Evolutionary conservation across 2,888 invertebrate genomes (phyloP).

Genomic region (Drosophila emarginata): DNA sequence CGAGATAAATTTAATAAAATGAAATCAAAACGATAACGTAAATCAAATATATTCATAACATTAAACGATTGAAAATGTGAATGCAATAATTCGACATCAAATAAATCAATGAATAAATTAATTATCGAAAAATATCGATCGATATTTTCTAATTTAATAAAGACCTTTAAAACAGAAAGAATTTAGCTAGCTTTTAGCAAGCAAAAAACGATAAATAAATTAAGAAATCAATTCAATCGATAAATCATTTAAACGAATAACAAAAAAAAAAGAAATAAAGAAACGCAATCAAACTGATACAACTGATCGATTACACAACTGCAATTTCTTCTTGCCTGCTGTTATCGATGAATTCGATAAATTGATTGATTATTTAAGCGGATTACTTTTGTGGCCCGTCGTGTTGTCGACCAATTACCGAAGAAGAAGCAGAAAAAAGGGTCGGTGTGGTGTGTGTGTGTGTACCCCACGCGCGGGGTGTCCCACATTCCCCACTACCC

Average conservation of each 20-base stretch:
- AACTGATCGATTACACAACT: constrained; percentile 10
- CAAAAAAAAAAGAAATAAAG: background rate
- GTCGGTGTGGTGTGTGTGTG: constrained; percentile 68
- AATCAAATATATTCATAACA: background rate
- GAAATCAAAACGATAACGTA: constrained; percentile 13
- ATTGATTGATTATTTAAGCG: background rate
- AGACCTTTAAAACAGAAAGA: background rate
- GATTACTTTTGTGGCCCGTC: background rate
- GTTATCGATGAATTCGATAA: constrained; percentile 1
- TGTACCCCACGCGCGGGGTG: constrained; percentile 76
- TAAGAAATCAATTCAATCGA: constrained; percentile 17
- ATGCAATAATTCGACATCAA: background rate
- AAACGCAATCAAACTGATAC: constrained; percentile 30
- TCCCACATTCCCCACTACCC: constrained; percentile 67
- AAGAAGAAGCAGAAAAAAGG: constrained; percentile 32
- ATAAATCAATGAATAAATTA: background rate
- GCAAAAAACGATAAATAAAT: constrained; percentile 18
- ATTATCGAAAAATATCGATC: background rate
- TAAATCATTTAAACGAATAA: no score
- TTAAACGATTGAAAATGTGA: background rate
- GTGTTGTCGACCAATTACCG: constrained; percentile 19
- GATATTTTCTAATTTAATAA: background rate
- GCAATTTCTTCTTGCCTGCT: constrained; percentile 3
- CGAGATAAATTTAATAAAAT: constrained; percentile 31
- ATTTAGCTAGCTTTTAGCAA: background rate